Conservation (phyloP, 2,888 invertebrate species). For the Noctuana brunneofusca region DNA sequence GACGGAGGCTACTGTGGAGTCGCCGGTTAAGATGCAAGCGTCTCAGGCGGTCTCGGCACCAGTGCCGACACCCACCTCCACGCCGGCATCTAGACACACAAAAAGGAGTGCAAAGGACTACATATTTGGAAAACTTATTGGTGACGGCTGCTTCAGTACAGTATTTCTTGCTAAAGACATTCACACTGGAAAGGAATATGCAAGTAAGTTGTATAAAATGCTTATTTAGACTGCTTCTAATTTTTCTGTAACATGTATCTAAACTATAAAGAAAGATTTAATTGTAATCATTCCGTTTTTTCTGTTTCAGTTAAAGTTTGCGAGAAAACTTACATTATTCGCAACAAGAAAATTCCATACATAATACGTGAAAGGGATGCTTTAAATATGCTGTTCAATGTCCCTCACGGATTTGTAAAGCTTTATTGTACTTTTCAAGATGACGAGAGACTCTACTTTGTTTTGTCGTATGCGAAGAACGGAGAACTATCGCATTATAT, state of each 20-base stretch:
- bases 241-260: too few species aligned
- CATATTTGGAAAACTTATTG: constrained; percentile 96
- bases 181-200: constrained; percentile 94
- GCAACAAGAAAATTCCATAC: constrained; percentile 96
- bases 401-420: constrained; percentile 94
- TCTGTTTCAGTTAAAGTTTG: constrained; percentile 95
- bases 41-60: constrained; percentile 72
- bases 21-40: constrained; percentile 78
- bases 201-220: constrained; percentile 86
- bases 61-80: constrained; percentile 66
- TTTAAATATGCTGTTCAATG: constrained; percentile 91
- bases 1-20: constrained; percentile 77
- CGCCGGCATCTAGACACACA: constrained; percentile 72
- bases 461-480: constrained; percentile 95
- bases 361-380: constrained; percentile 97
- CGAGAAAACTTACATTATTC: constrained; percentile 95
- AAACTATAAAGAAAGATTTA: background rate
- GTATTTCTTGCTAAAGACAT: constrained; percentile 97
- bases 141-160: constrained; percentile 98
- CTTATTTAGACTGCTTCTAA: background rate
- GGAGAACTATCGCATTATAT: constrained; percentile 97
- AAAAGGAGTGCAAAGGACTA: constrained; percentile 94
- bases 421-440: constrained; percentile 99
- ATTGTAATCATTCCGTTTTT: constrained; percentile 34
- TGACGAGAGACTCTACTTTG: constrained; percentile 95